Evolutionary conservation across 2,888 invertebrate species (phyloP).

Genomic region (Meloe dianella): DNA sequence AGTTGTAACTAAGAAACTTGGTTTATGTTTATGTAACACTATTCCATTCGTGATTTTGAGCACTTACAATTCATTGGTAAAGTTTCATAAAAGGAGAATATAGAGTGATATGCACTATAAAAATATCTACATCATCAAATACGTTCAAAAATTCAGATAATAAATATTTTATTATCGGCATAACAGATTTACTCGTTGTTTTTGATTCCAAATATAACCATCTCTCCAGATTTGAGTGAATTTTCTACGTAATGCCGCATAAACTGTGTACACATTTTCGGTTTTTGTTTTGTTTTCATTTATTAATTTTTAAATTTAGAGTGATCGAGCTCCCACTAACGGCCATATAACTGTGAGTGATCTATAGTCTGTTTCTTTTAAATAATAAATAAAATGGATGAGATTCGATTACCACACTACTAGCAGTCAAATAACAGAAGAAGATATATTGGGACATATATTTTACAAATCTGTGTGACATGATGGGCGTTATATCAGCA

Average conservation of each 20-base stretch:
- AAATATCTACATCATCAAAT: not conserved
- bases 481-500: conserved; percentile 47
- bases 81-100: not conserved
- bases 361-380: conserved; percentile 13
- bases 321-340: too few relatives aligned
- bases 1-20: not conserved
- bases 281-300: not conserved
- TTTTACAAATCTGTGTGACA: conserved; percentile 45
- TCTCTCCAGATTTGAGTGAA: not conserved
- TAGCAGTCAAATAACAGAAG: conserved; percentile 15
- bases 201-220: not conserved
- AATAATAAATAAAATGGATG: conserved; percentile 34
- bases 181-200: not conserved
- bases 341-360: not conserved
- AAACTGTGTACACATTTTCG: not conserved
- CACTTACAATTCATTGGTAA: not conserved
- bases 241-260: not conserved
- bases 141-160: not conserved
- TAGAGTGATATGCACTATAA: not conserved
- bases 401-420: conserved; percentile 25
- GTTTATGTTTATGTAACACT: not conserved
- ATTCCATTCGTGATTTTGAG: not conserved
- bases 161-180: conserved; percentile 6
- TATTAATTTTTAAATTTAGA: not conserved
- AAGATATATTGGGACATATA: conserved; percentile 37